Conservation (phyloP, 2,113 vertebrate genomes). For the Pollachius pollachius region DNA sequence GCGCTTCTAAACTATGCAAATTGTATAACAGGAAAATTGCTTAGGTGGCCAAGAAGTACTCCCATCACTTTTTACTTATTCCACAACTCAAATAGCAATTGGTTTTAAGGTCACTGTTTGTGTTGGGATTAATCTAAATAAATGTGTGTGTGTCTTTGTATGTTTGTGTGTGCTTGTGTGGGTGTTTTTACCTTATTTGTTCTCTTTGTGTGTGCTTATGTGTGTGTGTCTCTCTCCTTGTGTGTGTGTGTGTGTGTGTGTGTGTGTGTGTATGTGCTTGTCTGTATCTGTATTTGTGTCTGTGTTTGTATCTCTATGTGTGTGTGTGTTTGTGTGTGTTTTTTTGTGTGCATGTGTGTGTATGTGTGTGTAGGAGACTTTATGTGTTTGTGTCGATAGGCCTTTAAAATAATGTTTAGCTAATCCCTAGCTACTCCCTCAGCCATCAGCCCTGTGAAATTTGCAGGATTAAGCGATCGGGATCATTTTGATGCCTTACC, state of each 20-base stretch:
- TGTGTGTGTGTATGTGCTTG: background rate
- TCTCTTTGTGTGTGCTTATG: slow-evolving; percentile 29
- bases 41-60: slow-evolving; percentile 47
- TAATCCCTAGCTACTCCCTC: background rate
- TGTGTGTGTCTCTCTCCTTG: slow-evolving; percentile 32
- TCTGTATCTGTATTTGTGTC: background rate
- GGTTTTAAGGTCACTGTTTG: no score
- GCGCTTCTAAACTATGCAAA: slow-evolving; percentile 43
- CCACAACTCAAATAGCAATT: slow-evolving; percentile 5
- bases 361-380: background rate
- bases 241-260: slow-evolving; percentile 19
- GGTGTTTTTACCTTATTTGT: no score
- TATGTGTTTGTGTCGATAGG: background rate
- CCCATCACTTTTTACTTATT: slow-evolving; percentile 26
- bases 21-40: slow-evolving; percentile 32
- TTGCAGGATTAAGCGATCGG: slow-evolving; percentile 1
- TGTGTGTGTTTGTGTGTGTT: background rate
- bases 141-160: background rate
- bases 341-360: background rate
- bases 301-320: background rate
- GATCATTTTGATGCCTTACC: slow-evolving; percentile 30
- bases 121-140: background rate
- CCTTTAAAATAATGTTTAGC: background rate
- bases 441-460: background rate
- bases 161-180: slow-evolving; percentile 6